These are phyloP conservation scores for Echeneis naucrates DNA, from an alignment of 2,797 vertebrate species.

Conservation along the genomic window DNA sequence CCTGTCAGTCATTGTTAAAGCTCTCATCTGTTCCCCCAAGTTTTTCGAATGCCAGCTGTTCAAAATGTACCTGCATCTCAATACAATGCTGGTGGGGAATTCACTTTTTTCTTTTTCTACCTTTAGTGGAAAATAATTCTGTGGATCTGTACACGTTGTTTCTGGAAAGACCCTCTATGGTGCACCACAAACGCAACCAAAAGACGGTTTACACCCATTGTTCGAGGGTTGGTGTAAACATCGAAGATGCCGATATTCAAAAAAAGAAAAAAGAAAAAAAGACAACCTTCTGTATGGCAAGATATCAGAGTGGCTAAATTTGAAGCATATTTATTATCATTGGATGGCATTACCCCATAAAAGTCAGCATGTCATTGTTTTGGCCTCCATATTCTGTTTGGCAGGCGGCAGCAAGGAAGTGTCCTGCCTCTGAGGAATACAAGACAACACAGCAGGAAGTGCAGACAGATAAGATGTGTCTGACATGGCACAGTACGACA, in stretches of 20 bases:
- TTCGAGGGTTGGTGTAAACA: not conserved
- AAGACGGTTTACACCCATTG: slow-evolving; percentile 17
- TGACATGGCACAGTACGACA: slow-evolving; percentile 1
- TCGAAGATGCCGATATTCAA: not conserved
- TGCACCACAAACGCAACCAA: not conserved
- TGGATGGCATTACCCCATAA: not conserved
- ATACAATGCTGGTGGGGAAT: not conserved
- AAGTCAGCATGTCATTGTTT: not conserved
- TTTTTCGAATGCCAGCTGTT: not conserved
- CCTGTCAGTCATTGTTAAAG: not conserved
- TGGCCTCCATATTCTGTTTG: not conserved
- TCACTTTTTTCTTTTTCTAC: not conserved
- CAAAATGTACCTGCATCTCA: not conserved
- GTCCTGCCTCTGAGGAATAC: slow-evolving; percentile 3
- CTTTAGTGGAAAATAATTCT: not conserved
- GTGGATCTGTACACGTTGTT: not conserved
- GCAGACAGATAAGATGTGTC: not conserved
- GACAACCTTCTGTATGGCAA: not conserved
- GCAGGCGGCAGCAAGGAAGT: not conserved
- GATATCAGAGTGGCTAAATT: not conserved
- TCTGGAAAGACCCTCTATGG: not conserved
- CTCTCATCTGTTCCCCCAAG: not conserved
- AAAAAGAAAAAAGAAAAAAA: no score
- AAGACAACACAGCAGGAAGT: not conserved
- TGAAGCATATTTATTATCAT: not conserved